A percentile compares a stretch with the other conserved stretches of the same genome.
These are phyloP conservation scores for Spatula versicolor DNA, from an alignment of 2,797 vertebrate genomes.

Conservation along the genomic window DNA sequence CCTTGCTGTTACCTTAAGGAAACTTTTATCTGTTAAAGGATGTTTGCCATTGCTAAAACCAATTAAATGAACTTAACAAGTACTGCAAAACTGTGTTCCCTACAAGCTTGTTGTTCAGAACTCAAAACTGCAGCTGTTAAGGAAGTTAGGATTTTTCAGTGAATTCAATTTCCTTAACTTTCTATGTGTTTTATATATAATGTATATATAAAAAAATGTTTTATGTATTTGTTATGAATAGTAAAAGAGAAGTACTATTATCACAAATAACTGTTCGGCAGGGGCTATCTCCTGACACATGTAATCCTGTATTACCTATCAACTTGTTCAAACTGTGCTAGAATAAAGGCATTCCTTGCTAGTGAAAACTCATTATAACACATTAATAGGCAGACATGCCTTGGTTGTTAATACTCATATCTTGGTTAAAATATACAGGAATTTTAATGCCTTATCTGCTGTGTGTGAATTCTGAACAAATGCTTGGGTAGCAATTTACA, in stretches of 20 bases:
- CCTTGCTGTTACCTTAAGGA: neutral
- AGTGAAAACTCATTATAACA: neutral
- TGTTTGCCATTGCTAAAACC: neutral
- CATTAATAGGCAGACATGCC: neutral
- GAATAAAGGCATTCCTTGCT: neutral
- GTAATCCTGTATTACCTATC: neutral
- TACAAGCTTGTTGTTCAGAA: neutral
- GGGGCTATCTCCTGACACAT: neutral
- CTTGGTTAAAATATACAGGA: neutral
- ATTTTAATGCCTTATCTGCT: neutral
- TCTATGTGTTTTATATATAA: neutral
- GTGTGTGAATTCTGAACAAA: conserved; percentile 15
- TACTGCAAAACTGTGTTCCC: neutral
- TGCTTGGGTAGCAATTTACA: neutral
- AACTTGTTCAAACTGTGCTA: neutral
- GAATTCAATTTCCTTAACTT: neutral
- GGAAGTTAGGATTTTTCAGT: neutral
- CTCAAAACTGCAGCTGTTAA: neutral
- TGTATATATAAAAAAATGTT: too few species aligned
- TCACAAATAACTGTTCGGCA: neutral
- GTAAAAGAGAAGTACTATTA: neutral
- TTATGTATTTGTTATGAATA: neutral
- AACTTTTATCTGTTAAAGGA: neutral
- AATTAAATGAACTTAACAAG: neutral
- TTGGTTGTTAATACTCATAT: neutral